Base-by-base conservation (phyloP, 2,113 vertebrate genomes). In the Isurus oxyrinchus region DNA sequence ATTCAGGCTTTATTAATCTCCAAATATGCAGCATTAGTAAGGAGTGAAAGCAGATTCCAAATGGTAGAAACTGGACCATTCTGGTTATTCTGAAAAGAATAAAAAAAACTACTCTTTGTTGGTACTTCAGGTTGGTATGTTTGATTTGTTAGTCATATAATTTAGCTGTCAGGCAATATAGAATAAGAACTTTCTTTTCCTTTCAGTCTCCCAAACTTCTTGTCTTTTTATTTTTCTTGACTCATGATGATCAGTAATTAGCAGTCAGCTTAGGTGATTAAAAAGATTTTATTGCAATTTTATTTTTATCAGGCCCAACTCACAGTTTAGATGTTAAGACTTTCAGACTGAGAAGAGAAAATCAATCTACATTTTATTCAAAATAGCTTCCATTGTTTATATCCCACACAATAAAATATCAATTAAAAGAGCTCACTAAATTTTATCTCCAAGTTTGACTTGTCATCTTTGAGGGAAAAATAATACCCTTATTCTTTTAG, bases 111-210 rank as follows among this genome's bases (percentile, higher is more conserved):
- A 2, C 76, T 81, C 76, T 7, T 2, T 81, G 11, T 40, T n/a
- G 72, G 13, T 81, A 40, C 76, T 81, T 81, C 76, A 81, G 76
- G 2, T 81, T 81, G 67, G n/a, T 25, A n/a, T 31, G 35, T 40
- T 81, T 81, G 76, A 81, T 81, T 81, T 81, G 35, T 81, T 81
- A 81, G 76, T n/a, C 76, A 40, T 81, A 81, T 81, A 81, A 81
- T 81, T 81, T 81, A 81, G 76, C 76, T 81, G 76, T 81, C 76
- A 81, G 35, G 76, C n/a, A 40, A 81, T 81, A 81, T 35, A 81
- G 35, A 40, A 81, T 81, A n/a, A 40, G 13, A 35, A n/a, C 35
- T 81, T 14, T 81, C 35, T n/a, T 16, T 81, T 40, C 76, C 11
- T 81, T 35, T 81, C 76, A 81, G 76, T 81, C 76, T 81, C n/a